Percentiles rank a stretch among this genome's conserved stretches.
These are phyloP conservation scores for Acrobeloides nanus DNA, from an alignment of 2,888 invertebrate genomes.

Conservation along the genomic window DNA sequence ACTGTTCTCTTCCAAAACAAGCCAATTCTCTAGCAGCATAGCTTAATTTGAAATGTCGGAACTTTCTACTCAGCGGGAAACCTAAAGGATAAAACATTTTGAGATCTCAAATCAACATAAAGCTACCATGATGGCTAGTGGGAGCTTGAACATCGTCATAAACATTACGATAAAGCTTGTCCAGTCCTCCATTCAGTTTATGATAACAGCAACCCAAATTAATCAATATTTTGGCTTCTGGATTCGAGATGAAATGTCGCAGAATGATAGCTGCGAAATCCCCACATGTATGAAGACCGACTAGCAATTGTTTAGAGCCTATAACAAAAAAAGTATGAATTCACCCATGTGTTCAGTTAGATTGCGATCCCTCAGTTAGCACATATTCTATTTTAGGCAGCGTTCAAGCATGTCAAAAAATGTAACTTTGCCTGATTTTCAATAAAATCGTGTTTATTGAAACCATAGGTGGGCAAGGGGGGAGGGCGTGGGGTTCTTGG, in stretches of 20 bases:
- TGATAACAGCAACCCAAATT: constrained; percentile 85
- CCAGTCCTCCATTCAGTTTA: constrained; percentile 61
- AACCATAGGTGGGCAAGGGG: too few species aligned
- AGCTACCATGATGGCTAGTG: not conserved
- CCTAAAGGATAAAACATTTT: too few species aligned
- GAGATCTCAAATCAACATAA: not conserved
- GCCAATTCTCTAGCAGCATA: constrained; percentile 75
- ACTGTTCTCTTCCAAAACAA: constrained; percentile 77
- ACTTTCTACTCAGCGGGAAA: constrained; percentile 69
- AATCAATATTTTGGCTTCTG: constrained; percentile 68
- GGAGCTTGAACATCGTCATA: constrained; percentile 3
- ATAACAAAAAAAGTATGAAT: too few species aligned
- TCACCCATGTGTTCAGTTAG: too few species aligned
- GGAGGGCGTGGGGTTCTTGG: too few species aligned
- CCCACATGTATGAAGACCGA: constrained; percentile 85
- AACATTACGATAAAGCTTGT: constrained; percentile 21
- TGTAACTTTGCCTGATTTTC: too few species aligned
- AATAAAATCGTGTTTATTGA: too few species aligned
- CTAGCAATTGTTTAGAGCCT: too few species aligned
- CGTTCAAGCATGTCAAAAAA: too few species aligned
- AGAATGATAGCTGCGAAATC: constrained; percentile 74
- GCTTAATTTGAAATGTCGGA: constrained; percentile 58
- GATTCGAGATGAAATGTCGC: constrained; percentile 65
- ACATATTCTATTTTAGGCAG: too few species aligned
- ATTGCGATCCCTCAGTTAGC: too few species aligned